Percentiles rank a stretch among this genome's conserved stretches.
These are phyloP conservation scores for Acanthosepion lycidas DNA, from an alignment of 2,888 invertebrate genomes.

Conservation along the genomic window DNA sequence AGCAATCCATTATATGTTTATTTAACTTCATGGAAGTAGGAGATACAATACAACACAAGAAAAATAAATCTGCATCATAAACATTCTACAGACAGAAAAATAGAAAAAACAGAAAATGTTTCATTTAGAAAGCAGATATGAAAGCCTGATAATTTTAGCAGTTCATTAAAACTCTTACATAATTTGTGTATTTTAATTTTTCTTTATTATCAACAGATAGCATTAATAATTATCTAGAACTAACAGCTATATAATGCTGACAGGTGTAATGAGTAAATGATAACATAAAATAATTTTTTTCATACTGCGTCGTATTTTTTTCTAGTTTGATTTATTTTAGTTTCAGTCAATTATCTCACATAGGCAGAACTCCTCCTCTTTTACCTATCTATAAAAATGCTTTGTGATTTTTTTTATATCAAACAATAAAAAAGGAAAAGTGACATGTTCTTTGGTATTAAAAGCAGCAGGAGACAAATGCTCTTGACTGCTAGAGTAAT, in stretches of 20 bases:
- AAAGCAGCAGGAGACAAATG: neutral
- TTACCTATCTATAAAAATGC: neutral
- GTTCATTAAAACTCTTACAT: too few species aligned
- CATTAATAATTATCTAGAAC: too few species aligned
- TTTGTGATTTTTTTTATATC: neutral
- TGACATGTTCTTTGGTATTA: neutral
- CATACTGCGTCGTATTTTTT: neutral
- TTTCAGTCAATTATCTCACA: neutral
- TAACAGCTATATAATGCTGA: too few species aligned
- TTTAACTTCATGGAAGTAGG: neutral
- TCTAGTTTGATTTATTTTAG: neutral
- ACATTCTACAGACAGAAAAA: too few species aligned
- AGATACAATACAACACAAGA: neutral
- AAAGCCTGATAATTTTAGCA: too few species aligned
- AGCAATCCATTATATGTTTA: neutral
- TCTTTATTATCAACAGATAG: too few species aligned
- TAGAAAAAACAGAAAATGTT: too few species aligned
- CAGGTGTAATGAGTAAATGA: too few species aligned
- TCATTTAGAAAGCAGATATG: too few species aligned
- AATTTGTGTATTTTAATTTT: too few species aligned
- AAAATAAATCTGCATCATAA: too few species aligned
- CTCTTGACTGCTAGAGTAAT: neutral
- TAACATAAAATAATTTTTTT: neutral
- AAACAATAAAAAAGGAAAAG: neutral
- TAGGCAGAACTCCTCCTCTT: neutral